Percentiles rank a stretch among this genome's conserved stretches.
phyloP scores from a whole-genome alignment of 2,797 vertebrate species.

The Propithecus perrieri region DNA sequence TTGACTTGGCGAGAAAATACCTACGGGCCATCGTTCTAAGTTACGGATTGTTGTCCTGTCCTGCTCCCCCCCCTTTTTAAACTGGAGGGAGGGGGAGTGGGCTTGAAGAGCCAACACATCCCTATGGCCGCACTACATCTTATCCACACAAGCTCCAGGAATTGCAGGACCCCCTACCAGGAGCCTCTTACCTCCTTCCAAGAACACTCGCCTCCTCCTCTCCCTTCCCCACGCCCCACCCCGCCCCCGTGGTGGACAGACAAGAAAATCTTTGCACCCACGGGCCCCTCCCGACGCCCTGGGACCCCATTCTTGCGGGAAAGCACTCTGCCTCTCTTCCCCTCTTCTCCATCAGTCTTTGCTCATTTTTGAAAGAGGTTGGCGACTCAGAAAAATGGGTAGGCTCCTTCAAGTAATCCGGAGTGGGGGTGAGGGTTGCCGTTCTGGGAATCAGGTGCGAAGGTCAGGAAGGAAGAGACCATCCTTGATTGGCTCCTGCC shows the following conservation, averaged over 20 bases:
- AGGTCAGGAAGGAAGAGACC: conserved; percentile 63
- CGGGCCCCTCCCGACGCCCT: neutral
- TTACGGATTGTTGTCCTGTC: neutral
- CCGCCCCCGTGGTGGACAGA: neutral
- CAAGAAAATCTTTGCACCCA: conserved; percentile 3
- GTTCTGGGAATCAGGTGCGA: conserved; percentile 69
- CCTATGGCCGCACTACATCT: neutral
- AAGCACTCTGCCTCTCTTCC: neutral
- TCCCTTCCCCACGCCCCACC: neutral
- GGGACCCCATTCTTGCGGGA: neutral
- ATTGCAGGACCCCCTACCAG: neutral
- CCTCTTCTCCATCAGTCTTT: neutral
- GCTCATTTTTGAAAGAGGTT: neutral
- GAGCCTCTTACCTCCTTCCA: neutral
- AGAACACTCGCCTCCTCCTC: neutral
- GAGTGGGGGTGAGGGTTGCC: neutral
- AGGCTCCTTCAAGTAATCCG: conserved; percentile 27
- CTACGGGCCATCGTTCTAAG: neutral
- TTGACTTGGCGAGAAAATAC: neutral
- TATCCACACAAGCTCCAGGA: neutral
- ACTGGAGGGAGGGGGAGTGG: neutral
- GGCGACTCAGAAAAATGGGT: neutral
- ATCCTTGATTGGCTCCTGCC: conserved; percentile 50
- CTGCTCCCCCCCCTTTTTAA: neutral
- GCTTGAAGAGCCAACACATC: neutral